These are phyloP conservation scores for Ailurus styani DNA, from an alignment of 2,113 vertebrate species.

Conservation along the genomic window DNA sequence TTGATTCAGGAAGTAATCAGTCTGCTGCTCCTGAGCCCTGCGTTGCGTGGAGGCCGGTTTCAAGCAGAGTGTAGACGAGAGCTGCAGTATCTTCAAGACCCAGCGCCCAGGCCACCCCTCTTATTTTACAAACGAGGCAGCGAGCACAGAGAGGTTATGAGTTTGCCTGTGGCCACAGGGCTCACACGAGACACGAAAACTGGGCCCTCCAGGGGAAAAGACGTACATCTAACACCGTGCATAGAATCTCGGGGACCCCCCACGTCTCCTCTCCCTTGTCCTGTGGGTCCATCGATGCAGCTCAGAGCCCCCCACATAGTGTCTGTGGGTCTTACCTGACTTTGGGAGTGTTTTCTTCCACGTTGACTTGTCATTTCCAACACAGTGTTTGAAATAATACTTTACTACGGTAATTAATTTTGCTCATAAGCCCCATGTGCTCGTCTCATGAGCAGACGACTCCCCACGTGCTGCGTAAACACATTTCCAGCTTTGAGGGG, in stretches of 20 bases:
- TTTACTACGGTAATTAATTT: conserved; percentile 36
- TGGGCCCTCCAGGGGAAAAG: not conserved
- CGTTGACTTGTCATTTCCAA: not conserved
- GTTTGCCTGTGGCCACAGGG: not conserved
- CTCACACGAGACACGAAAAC: not conserved
- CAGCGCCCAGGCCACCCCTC: not conserved
- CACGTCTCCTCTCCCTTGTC: not conserved
- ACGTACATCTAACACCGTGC: not conserved
- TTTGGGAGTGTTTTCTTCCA: not conserved
- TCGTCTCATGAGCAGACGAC: not conserved
- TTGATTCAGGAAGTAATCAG: not conserved
- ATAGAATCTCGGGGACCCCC: not conserved
- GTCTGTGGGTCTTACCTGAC: not conserved
- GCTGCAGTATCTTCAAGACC: not conserved
- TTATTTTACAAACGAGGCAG: not conserved
- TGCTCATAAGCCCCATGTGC: not conserved
- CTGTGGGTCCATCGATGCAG: accelerated
- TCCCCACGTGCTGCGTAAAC: not conserved
- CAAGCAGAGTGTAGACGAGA: not conserved
- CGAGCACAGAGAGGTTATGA: not conserved
- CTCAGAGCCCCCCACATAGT: not conserved
- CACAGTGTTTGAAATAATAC: conserved; percentile 17
- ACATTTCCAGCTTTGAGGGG: not conserved
- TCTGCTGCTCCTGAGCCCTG: not conserved
- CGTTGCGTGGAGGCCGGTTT: not conserved